Percentiles rank a stretch among this genome's conserved stretches.
phyloP scores from a whole-genome alignment of 2,888 invertebrate species.

The Agrilus mali region DNA sequence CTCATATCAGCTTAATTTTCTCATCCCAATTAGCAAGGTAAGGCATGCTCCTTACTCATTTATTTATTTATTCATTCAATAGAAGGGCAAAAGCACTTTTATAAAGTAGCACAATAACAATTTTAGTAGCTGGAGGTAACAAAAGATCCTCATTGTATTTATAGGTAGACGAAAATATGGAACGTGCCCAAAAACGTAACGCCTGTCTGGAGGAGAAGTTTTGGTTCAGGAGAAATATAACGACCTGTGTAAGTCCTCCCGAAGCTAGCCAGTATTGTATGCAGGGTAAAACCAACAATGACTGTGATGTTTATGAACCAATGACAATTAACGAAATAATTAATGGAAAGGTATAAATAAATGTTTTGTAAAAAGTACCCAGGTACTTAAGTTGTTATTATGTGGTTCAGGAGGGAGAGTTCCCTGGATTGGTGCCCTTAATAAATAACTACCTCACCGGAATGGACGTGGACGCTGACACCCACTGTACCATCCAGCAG shows the following conservation, averaged over 20 bases:
- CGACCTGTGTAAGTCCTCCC: conserved; percentile 37
- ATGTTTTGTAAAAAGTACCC: not conserved
- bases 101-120: too few species aligned
- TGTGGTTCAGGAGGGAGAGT: conserved; percentile 57
- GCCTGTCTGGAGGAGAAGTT: conserved; percentile 77
- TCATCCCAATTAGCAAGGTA: conserved; percentile 91
- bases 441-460: conserved; percentile 88
- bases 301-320: conserved; percentile 48
- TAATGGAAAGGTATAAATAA: conserved; percentile 72
- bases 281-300: conserved; percentile 20
- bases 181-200: conserved; percentile 81
- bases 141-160: too few species aligned
- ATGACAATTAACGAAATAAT: conserved; percentile 96
- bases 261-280: conserved; percentile 31
- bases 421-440: conserved; percentile 89
- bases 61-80: too few species aligned
- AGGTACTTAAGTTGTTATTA: not conserved
- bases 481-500: conserved; percentile 92
- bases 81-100: too few species aligned
- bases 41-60: not conserved
- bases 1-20: conserved; percentile 88
- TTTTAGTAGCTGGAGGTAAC: too few species aligned
- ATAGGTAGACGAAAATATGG: conserved; percentile 89
- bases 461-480: conserved; percentile 97
- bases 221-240: conserved; percentile 82